A percentile compares a stretch with the other conserved stretches of the same genome.
phyloP scores from a whole-genome alignment of 2,888 invertebrate species.

The Eristalis intricaria region DNA sequence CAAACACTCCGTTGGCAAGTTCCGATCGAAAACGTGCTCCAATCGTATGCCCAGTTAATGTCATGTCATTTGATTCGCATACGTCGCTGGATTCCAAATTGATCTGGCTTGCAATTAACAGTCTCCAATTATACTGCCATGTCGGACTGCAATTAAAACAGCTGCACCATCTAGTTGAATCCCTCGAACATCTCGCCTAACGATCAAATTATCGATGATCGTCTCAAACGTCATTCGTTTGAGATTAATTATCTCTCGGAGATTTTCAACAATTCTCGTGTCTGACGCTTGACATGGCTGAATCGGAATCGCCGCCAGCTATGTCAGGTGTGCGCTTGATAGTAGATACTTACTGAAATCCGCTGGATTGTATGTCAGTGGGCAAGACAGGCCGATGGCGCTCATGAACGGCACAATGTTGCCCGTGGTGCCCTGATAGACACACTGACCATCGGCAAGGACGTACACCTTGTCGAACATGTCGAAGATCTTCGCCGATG shows the following conservation, averaged over 20 bases:
- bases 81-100: too few species aligned
- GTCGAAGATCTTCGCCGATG: constrained; percentile 94
- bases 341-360: constrained; percentile 90
- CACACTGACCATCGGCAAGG: constrained; percentile 93
- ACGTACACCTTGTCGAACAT: constrained; percentile 96
- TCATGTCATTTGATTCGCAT: background rate
- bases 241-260: background rate
- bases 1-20: background rate
- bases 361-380: constrained; percentile 96
- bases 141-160: background rate
- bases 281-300: background rate
- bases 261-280: too few species aligned
- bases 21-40: background rate
- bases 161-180: background rate
- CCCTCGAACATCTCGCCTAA: background rate
- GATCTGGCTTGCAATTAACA: background rate
- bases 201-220: background rate
- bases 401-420: constrained; percentile 92
- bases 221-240: background rate
- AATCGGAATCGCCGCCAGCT: constrained; percentile 17
- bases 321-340: background rate
- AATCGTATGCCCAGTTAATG: background rate
- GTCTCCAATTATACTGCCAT: background rate
- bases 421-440: constrained; percentile 91
- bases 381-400: constrained; percentile 90